A percentile compares a stretch with the other conserved stretches of the same genome.
Conservation (phyloP, 2,888 invertebrate genomes). For the Caenorhabditis zanzibari region DNA sequence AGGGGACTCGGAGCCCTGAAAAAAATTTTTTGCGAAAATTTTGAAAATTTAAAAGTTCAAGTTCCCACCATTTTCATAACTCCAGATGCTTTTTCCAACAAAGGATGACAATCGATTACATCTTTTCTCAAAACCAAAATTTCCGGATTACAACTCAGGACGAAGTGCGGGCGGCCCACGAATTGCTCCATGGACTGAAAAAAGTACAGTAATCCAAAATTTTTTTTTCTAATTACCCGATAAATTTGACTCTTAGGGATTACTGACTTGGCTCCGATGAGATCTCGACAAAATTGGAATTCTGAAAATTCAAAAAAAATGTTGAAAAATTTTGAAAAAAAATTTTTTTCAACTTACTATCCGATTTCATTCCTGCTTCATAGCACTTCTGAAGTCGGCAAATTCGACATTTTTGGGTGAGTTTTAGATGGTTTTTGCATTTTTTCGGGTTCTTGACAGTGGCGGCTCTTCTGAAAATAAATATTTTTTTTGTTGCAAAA, state of each 20-base stretch:
- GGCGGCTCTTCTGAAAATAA: slow-evolving; percentile 32
- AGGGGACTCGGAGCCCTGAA: slow-evolving; percentile 44
- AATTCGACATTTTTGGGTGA: slow-evolving; percentile 33
- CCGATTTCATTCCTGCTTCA: slow-evolving; percentile 34
- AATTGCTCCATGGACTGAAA: slow-evolving; percentile 42
- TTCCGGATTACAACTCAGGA: slow-evolving; percentile 26
- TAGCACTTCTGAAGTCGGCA: slow-evolving; percentile 41
- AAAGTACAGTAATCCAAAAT: neutral
- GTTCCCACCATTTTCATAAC: slow-evolving; percentile 9
- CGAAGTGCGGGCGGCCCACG: slow-evolving; percentile 37
- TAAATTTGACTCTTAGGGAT: slow-evolving; percentile 3
- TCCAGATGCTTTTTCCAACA: slow-evolving; percentile 25
- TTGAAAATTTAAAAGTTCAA: neutral
- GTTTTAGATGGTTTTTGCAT: slow-evolving; percentile 28
- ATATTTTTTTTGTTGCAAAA: neutral
- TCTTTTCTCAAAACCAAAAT: slow-evolving; percentile 25
- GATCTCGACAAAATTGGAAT: slow-evolving; percentile 48
- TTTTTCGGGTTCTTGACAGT: slow-evolving; percentile 1
- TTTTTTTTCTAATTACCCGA: slow-evolving; percentile 11
- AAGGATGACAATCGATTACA: slow-evolving; percentile 25
- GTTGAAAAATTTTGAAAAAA: no score
- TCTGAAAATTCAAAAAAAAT: no score
- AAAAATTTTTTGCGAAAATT: slow-evolving; percentile 5
- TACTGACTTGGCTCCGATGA: slow-evolving; percentile 17
- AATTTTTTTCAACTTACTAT: slow-evolving; percentile 15